Evolutionary conservation across 1,140 invertebrate species (phyloP).

Genomic region (Coenobita brevimanus): DNA sequence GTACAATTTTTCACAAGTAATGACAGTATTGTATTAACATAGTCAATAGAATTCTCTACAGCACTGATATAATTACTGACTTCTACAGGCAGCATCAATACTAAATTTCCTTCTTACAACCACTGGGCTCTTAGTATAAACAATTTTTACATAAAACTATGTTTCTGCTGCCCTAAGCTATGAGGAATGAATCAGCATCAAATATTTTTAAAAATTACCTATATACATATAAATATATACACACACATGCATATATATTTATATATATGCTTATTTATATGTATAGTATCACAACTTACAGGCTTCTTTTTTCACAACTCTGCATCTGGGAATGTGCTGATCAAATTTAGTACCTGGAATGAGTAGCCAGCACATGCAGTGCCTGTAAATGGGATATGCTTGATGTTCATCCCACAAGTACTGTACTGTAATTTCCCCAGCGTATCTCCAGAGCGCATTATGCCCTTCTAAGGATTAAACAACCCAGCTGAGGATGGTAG

Average conservation of each 20-base stretch:
- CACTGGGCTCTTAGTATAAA: slow-evolving; percentile 17
- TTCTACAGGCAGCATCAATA: slow-evolving; percentile 49
- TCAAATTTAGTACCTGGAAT: not conserved
- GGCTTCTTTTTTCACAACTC: slow-evolving; percentile 58
- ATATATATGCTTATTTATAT: slow-evolving; percentile 24
- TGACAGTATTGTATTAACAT: slow-evolving; percentile 29
- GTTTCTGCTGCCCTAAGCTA: slow-evolving; percentile 35
- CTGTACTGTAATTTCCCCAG: no score
- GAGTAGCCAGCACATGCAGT: no score
- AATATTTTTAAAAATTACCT: slow-evolving; percentile 27
- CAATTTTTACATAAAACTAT: slow-evolving; percentile 42
- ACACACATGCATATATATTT: slow-evolving; percentile 11
- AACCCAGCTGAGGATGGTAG: slow-evolving; percentile 6
- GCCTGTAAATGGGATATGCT: no score
- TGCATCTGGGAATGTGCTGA: slow-evolving; percentile 31
- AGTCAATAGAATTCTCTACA: slow-evolving; percentile 13
- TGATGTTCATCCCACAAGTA: no score
- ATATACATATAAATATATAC: slow-evolving; percentile 50
- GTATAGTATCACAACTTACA: slow-evolving; percentile 56
- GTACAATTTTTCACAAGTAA: slow-evolving; percentile 28
- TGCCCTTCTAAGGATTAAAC: no score
- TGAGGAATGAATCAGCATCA: slow-evolving; percentile 12
- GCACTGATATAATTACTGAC: slow-evolving; percentile 21
- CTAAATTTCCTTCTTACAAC: slow-evolving; percentile 19
- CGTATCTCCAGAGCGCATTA: no score